Evolutionary conservation across 1,140 invertebrate genomes (phyloP), one percentile per base, ranked within the genome.

Genomic region (Idris sp.): DNA sequence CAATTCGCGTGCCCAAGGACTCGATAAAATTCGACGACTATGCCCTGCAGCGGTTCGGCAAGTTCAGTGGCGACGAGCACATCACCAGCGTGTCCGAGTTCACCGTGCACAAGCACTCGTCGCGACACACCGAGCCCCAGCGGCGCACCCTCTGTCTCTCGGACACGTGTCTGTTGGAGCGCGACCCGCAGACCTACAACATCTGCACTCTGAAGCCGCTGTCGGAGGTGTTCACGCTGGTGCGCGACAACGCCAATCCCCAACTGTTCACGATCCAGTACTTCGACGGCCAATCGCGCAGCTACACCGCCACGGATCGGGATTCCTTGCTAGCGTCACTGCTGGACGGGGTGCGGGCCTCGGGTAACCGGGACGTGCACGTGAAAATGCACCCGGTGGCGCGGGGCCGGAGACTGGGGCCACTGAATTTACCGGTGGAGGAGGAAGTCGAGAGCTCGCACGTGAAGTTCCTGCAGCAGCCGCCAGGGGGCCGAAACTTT

Each of bases 331-430:
- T 30, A n/a, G 97, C 98, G 0, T 98, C 98, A 2, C 85, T 99
- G 8, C 85, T 99, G 58, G 98, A 99, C 88, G 97, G 97, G 33
- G 96, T 98, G 7, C 89, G 98, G 76, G 97, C 96, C 10, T 97
- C 97, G 15, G 98, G 98, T 1, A 99, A 99, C 84, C 90, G 94
- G 79, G 96, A 99, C 89, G 95, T 99, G n/a, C 97, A 98, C 88
- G 95, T 99, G 1, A 94, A 94, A 80, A 97, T 97, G 89, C 89
- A 88, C 41, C 89, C 90, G 10, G 96, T 96, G 35, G 90, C 94
- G 33, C 89, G 96, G 59, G 95, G 96, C 0, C 93, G 95, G 78
- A 89, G 98, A 65, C 90, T 98, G 59, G 95, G 97, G 28, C 97
- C 97, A 14, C 90, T 98, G 31, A 93, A 92, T 80, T 90, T 93